Base-by-base conservation (phyloP, 2,888 invertebrate genomes). In the Acanthoscelides obtectus region DNA sequence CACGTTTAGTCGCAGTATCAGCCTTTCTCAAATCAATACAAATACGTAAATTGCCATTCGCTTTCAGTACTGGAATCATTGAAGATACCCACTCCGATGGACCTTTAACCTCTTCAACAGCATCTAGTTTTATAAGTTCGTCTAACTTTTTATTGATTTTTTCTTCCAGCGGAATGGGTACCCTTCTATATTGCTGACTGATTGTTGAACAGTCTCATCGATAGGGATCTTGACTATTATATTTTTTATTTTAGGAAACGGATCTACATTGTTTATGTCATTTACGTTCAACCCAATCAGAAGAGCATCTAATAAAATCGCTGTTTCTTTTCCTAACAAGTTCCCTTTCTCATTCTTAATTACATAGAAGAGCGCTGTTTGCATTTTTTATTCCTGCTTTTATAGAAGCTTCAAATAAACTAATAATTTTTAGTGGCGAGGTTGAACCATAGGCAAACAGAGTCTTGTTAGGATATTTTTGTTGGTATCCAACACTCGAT, bases 91-190 rank as follows among this genome's bases (percentile, higher is more conserved):
- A 74, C 69, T 72, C 66, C 25, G 73, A 73, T 25, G 79, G 78
- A 19, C 76, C 80, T 20, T 78, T 72, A 17, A 80, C 80, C 70
- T 72, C 72, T 72, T 81, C 80, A 2, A 80, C 77, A 6, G 80
- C 79, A 71, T 80, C 80, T 8, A 63, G 19, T 6, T 75, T 70
- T 17, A 79, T 17, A 12, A 80, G 70, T 68, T 79, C 73, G 8
- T 77, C 63, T 8, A 81, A 69, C 69, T 77, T 75, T n/a, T 72
- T 67, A 21, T 78, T 70, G 20, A 80, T 67, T 71, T 75, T 74
- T n/a, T 73, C 72, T 69, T 78, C 74, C 65, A 83, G 70, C 5
- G 81, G 79, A 65, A 80, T 77, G n/a, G 83, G 83, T 20, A 82
- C 70, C 64, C 82, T 72, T 27, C 82, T 73, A 70, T 79, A 73